Conservation (phyloP, 2,888 invertebrate genomes). For the Doris montereyensis region DNA sequence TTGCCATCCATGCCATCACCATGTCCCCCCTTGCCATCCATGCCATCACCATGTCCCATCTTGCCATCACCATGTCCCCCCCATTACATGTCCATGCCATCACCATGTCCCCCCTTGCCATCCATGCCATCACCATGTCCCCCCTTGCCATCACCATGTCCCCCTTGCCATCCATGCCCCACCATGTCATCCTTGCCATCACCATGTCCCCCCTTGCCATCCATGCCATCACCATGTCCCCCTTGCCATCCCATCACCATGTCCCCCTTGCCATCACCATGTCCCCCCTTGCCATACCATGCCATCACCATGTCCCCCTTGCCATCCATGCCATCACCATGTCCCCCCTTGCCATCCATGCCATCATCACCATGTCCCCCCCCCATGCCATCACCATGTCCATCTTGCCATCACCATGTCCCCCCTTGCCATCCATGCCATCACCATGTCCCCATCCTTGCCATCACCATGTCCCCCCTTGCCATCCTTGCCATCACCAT, state of each 20-base stretch:
- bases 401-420: neutral
- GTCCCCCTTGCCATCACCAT: slow-evolving; percentile 4
- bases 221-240: neutral
- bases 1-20: neutral
- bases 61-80: too few relatives aligned
- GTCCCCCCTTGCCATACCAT: neutral
- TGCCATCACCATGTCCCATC: neutral
- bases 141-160: neutral
- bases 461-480: neutral
- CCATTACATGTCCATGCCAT: too few relatives aligned
- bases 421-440: neutral
- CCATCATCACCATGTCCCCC: neutral
- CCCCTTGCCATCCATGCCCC: neutral
- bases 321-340: neutral
- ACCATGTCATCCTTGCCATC: too few relatives aligned
- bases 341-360: neutral
- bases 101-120: neutral
- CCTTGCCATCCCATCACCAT: neutral
- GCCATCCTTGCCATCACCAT: neutral
- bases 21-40: neutral
- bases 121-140: neutral
- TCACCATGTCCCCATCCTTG: neutral
- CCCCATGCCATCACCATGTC: neutral
- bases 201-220: neutral
- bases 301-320: neutral